These are phyloP conservation scores for Ctenodactylus gundi DNA, from an alignment of 2,113 vertebrate species.

Conservation along the genomic window DNA sequence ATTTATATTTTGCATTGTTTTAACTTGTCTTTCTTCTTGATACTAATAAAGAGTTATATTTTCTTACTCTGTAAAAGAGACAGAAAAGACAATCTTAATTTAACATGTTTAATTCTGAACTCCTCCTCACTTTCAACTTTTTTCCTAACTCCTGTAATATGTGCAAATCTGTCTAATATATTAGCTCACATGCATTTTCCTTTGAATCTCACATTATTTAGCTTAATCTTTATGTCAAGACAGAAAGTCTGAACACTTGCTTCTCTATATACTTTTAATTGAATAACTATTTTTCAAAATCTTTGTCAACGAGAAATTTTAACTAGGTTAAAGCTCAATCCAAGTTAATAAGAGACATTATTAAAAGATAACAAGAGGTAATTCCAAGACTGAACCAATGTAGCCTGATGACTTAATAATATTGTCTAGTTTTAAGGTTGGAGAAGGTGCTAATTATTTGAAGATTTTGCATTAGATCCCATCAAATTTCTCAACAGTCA, in stretches of 20 bases:
- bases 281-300: background rate
- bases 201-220: background rate
- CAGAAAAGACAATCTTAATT: background rate
- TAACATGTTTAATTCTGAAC: background rate
- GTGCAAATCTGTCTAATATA: background rate
- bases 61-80: background rate
- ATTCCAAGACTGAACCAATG: constrained; percentile 46
- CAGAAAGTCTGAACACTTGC: background rate
- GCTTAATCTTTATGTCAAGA: background rate
- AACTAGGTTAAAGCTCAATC: constrained; percentile 7
- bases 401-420: constrained; percentile 16
- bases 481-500: constrained; percentile 55
- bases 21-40: background rate
- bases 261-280: constrained; percentile 35
- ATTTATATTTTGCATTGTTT: background rate
- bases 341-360: constrained; percentile 40
- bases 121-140: background rate
- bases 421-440: constrained; percentile 37
- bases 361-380: constrained; percentile 60
- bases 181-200: background rate
- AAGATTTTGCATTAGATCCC: constrained; percentile 61
- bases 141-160: background rate
- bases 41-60: background rate
- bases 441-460: constrained; percentile 65
- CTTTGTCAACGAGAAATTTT: background rate